Base-by-base conservation (phyloP, 2,797 vertebrate genomes). In the Phoeniculus purpureus region DNA sequence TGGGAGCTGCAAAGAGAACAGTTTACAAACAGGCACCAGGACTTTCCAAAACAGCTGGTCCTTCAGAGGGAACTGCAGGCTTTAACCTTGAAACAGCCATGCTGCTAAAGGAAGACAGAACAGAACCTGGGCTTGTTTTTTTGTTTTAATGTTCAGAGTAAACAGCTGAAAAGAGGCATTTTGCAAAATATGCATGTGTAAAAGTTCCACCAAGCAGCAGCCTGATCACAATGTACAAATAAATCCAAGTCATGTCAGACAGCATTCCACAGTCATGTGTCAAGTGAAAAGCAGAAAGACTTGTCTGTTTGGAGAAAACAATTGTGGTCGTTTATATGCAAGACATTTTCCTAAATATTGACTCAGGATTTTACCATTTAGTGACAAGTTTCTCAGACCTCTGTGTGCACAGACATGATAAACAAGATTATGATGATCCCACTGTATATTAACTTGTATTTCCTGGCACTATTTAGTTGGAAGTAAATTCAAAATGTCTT, bases 261-360 rank as follows among this genome's bases (percentile, higher is more conserved):
- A 93, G 92, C 94, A 94, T 95, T 96, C 95, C 96, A 94, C 52
- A 92, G 92, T 89, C 73, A 95, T 94, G 92, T 89, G 91, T 96
- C 92, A 93, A 95, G 74, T 18, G 21, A 76, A 66, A 87, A 89
- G 64, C 87, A 97, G 96, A 96, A 96, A 96, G 95, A 85, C 71
- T 85, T 37, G 84, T 75, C 92, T 95, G 95, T 96, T 89, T 85
- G 86, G 40, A 62, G 81, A n/a, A 88, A 96, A 93, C 78, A 94
- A 91, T 85, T 85, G 81, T 89, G 87, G 90, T 82, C 26, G 7
- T 47, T 95, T 91, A 94, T 91, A 56, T 47, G 7, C 85, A 77
- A 62, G 84, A 79, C 89, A 68, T 82, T 74, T 81, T 88, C 54
- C 64, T 93, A 95, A 50, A 80, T 81, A 92, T 93, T 91, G 81